Conservation (phyloP, 2,113 vertebrate genomes). For the Megalops atlanticus region DNA sequence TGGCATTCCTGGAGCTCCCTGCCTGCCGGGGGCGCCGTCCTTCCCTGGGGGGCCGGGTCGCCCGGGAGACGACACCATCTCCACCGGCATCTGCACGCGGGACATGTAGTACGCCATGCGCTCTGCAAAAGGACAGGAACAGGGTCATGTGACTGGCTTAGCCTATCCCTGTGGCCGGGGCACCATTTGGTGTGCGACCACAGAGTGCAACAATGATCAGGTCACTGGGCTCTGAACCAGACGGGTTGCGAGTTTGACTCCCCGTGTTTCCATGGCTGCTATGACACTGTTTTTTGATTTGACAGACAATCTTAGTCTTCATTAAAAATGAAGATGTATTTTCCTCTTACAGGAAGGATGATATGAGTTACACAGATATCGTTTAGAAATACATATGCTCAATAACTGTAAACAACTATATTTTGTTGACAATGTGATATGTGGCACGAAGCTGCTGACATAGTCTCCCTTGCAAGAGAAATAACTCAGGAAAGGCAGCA, state of each 20-base stretch:
- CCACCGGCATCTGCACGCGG: slow-evolving; percentile 84
- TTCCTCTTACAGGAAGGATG: neutral
- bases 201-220: neutral
- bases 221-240: neutral
- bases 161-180: too few relatives aligned
- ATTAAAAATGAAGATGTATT: too few relatives aligned
- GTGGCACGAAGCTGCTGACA: too few relatives aligned
- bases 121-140: slow-evolving; percentile 70
- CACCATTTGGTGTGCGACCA: too few relatives aligned
- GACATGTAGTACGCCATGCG: slow-evolving; percentile 93
- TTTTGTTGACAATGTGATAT: too few relatives aligned
- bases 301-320: too few relatives aligned
- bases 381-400: neutral
- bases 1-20: slow-evolving; percentile 77
- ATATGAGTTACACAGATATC: neutral
- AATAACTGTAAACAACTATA: too few relatives aligned
- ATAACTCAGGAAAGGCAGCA: too few relatives aligned
- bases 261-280: too few relatives aligned
- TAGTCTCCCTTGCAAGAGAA: too few relatives aligned
- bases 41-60: slow-evolving; percentile 90
- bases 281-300: too few relatives aligned
- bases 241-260: too few relatives aligned
- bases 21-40: slow-evolving; percentile 78
- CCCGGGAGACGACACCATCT: slow-evolving; percentile 82
- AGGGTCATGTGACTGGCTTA: neutral